Evolutionary conservation across 2,113 vertebrate species (phyloP).

Genomic region (Cygnus buccinator): DNA sequence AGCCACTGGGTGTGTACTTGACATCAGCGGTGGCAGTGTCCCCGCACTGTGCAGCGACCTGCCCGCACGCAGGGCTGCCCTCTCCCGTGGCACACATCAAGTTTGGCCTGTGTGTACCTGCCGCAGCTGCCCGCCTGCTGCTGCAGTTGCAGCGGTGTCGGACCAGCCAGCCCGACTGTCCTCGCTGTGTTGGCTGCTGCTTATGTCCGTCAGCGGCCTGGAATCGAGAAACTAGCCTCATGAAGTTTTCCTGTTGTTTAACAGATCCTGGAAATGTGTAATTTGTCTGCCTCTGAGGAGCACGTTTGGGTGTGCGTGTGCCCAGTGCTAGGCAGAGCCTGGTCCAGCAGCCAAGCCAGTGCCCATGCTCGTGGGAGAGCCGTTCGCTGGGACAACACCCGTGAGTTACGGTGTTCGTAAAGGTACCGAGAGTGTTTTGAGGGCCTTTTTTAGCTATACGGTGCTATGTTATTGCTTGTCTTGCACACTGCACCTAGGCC

Average conservation of each 20-base stretch:
- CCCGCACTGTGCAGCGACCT: background rate
- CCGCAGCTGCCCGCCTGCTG: background rate
- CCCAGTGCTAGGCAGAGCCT: accelerated
- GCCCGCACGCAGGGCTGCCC: background rate
- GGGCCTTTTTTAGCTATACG: background rate
- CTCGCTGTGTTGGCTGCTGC: slow-evolving; percentile 27
- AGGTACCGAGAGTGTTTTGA: background rate
- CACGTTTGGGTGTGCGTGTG: accelerated
- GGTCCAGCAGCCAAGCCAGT: background rate
- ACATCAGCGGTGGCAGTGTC: background rate
- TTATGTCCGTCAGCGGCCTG: slow-evolving; percentile 40
- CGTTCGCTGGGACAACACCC: background rate
- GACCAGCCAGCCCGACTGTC: background rate
- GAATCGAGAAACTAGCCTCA: slow-evolving; percentile 8
- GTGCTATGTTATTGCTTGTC: background rate
- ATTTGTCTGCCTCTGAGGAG: background rate
- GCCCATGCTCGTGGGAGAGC: background rate
- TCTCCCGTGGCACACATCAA: background rate
- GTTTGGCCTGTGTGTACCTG: accelerated
- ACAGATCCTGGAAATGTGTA: background rate
- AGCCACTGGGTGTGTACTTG: background rate
- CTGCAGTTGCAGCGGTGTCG: background rate
- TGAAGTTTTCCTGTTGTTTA: background rate
- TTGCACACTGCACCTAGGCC: background rate
- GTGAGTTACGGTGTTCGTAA: accelerated